phyloP scores from a whole-genome alignment of 1,140 invertebrate species.

The Aphis craccivora region DNA sequence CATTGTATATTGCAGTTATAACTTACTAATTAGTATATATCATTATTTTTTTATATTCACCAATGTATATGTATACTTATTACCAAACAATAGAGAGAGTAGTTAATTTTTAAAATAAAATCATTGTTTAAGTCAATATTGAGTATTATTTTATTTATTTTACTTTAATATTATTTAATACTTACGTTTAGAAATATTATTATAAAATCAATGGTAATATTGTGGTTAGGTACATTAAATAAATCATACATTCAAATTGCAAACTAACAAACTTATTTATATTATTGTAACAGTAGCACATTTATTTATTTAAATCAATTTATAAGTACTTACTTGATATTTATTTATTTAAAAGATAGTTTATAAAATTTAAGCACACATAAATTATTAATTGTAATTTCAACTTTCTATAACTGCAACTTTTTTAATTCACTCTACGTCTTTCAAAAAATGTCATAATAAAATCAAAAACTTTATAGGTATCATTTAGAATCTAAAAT shows the following conservation, averaged over 20 bases:
- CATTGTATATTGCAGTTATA: neutral
- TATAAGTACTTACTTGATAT: neutral
- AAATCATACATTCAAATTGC: neutral
- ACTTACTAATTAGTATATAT: too few relatives aligned
- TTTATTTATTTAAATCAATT: slow-evolving; percentile 4
- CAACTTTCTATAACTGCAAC: neutral
- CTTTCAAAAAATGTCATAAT: neutral
- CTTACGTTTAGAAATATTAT: neutral
- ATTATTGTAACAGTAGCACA: neutral
- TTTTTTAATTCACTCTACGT: neutral
- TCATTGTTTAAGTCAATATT: too few relatives aligned
- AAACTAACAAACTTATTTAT: neutral
- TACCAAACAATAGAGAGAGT: too few relatives aligned
- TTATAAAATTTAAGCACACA: neutral
- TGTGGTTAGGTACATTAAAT: neutral
- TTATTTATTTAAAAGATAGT: neutral
- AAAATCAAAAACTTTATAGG: neutral
- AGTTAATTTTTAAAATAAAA: too few relatives aligned
- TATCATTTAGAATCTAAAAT: neutral
- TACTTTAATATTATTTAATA: too few relatives aligned
- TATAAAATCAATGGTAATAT: neutral
- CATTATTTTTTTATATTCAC: too few relatives aligned
- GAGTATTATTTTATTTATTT: too few relatives aligned
- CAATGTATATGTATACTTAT: too few relatives aligned
- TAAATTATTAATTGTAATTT: neutral